phyloP scores from a whole-genome alignment of 2,797 vertebrate species.

The Squalus acanthias region DNA sequence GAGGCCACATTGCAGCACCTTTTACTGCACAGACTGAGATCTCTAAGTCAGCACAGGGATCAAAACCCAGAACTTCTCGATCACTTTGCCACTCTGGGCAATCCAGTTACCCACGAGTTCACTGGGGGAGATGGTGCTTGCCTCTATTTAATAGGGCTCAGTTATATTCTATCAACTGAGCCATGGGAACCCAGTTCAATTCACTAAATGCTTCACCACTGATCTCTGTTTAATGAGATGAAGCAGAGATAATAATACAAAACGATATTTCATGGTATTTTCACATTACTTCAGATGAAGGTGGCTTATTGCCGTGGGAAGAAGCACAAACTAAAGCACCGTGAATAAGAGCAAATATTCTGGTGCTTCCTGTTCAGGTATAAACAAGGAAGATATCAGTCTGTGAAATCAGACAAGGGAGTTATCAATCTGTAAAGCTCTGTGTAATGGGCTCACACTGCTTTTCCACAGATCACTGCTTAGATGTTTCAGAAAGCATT shows the following conservation, averaged over 20 bases:
- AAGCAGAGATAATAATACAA: constrained; percentile 2
- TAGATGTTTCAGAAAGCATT: neutral
- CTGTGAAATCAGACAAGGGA: constrained; percentile 6
- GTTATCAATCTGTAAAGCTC: neutral
- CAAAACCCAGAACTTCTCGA: neutral
- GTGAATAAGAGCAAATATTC: neutral
- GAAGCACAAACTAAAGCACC: neutral
- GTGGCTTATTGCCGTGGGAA: neutral
- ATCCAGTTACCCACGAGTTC: neutral
- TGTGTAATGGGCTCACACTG: neutral
- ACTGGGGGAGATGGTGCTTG: neutral
- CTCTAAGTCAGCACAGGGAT: neutral
- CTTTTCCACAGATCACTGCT: no score
- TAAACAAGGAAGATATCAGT: constrained; percentile 23
- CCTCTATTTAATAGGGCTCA: neutral
- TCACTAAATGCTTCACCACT: neutral
- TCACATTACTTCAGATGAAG: neutral
- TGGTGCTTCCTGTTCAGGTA: neutral
- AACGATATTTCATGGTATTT: neutral
- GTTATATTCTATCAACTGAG: neutral
- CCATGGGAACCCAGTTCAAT: neutral
- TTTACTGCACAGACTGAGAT: neutral
- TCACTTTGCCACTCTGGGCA: neutral
- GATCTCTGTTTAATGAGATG: neutral
- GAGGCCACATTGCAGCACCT: neutral